Conservation (phyloP, 2,797 vertebrate genomes). For the Lateolabrax maculatus region DNA sequence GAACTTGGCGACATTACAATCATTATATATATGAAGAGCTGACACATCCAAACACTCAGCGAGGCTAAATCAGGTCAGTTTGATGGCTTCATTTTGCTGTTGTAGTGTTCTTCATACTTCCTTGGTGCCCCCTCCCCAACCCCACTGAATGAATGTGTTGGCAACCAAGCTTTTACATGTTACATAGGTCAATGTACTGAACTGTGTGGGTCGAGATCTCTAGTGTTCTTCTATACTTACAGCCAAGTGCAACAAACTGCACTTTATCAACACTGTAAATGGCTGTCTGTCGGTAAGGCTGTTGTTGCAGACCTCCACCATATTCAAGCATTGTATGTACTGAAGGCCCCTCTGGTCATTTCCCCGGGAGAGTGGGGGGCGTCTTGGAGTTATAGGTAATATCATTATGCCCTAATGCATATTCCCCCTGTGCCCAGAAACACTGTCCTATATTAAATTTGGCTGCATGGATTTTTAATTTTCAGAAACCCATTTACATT, state of each 20-base stretch:
- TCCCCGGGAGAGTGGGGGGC: slow-evolving; percentile 18
- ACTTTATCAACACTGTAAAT: slow-evolving; percentile 11
- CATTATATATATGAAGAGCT: background rate
- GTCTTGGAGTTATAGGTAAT: slow-evolving; percentile 70
- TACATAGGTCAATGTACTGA: slow-evolving; percentile 1
- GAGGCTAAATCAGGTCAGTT: background rate
- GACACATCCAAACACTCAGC: slow-evolving; percentile 2
- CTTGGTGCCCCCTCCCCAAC: background rate
- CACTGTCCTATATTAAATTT: slow-evolving; percentile 70
- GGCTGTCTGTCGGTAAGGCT: slow-evolving; percentile 10
- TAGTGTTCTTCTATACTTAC: background rate
- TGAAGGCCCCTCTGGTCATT: slow-evolving; percentile 32
- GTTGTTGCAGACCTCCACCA: background rate
- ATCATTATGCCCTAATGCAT: slow-evolving; percentile 75
- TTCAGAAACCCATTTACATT: slow-evolving; percentile 80
- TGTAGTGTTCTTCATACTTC: background rate
- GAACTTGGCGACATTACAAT: no score
- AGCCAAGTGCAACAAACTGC: background rate
- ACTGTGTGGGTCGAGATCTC: background rate
- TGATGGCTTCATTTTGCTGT: background rate
- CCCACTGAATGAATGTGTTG: slow-evolving; percentile 9
- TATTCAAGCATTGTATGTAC: slow-evolving; percentile 34
- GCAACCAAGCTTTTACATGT: background rate
- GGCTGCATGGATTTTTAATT: slow-evolving; percentile 81
- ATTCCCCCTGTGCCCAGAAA: slow-evolving; percentile 59